Conservation (phyloP, 2,113 vertebrate genomes). For the Plotosus lineatus region DNA sequence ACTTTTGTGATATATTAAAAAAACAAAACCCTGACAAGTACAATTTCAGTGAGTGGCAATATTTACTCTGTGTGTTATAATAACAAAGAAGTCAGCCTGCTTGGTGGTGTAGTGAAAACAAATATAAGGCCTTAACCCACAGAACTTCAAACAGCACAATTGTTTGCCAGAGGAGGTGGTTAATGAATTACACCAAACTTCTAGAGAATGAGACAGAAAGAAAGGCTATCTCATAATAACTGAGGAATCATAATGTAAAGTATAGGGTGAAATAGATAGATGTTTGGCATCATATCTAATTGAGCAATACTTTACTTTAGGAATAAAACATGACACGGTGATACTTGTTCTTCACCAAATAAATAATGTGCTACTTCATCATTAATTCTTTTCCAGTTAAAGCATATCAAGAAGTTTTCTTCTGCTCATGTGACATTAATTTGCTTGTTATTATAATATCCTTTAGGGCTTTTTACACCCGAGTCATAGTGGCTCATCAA, state of each 20-base stretch:
- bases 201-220: not conserved
- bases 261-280: not conserved
- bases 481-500: too few relatives aligned
- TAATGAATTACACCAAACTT: constrained; percentile 8
- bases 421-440: not conserved
- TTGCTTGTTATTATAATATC: not conserved
- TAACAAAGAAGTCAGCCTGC: constrained; percentile 12
- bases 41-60: not conserved
- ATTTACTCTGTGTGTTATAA: constrained; percentile 21
- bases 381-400: not conserved
- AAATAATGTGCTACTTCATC: not conserved
- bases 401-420: not conserved
- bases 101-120: constrained; percentile 21
- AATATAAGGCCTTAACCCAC: constrained; percentile 8
- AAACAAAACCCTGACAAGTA: not conserved
- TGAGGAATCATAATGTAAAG: not conserved
- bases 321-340: not conserved
- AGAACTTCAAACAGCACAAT: constrained; percentile 20
- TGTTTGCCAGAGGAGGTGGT: constrained; percentile 46
- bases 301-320: not conserved
- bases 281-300: not conserved
- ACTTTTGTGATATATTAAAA: not conserved
- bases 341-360: too few relatives aligned
- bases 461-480: too few relatives aligned
- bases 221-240: not conserved